A percentile compares a stretch with the other conserved stretches of the same genome.
These are phyloP conservation scores for Scotopteryx bipunctaria DNA, from an alignment of 2,888 invertebrate genomes.

Conservation along the genomic window DNA sequence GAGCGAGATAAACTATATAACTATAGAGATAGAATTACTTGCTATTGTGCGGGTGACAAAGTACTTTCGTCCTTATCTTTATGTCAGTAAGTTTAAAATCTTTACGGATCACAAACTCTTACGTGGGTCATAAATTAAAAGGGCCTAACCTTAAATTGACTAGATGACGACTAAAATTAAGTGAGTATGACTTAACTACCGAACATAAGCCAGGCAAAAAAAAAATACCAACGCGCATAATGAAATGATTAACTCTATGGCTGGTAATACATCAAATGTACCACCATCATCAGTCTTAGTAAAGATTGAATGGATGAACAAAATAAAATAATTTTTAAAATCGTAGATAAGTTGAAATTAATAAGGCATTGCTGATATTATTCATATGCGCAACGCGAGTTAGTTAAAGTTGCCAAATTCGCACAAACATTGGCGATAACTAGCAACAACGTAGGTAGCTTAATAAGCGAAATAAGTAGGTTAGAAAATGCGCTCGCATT, in stretches of 20 bases:
- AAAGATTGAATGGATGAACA: neutral
- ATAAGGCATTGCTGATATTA: neutral
- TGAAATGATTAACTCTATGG: conserved; percentile 32
- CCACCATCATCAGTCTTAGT: neutral
- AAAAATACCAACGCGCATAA: too few species aligned
- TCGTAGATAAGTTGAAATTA: neutral
- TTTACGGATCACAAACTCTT: conserved; percentile 53
- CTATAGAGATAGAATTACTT: conserved; percentile 48
- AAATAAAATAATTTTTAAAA: neutral
- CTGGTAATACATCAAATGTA: conserved; percentile 9
- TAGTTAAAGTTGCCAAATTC: too few species aligned
- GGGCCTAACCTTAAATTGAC: conserved; percentile 36
- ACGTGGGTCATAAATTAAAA: conserved; percentile 31
- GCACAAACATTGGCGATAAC: too few species aligned
- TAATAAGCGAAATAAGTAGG: too few species aligned
- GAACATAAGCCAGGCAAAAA: conserved; percentile 41
- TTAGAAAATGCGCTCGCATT: too few species aligned
- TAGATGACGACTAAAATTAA: conserved; percentile 36
- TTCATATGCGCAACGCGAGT: too few species aligned
- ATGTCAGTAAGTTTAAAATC: conserved; percentile 49
- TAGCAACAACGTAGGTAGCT: too few species aligned
- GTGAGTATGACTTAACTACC: conserved; percentile 35
- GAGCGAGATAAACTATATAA: conserved; percentile 36
- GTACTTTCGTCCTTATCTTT: conserved; percentile 49
- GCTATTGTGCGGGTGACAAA: too few species aligned